Conservation (phyloP, 2,797 vertebrate species). For the Triplophysa bombifrons region DNA sequence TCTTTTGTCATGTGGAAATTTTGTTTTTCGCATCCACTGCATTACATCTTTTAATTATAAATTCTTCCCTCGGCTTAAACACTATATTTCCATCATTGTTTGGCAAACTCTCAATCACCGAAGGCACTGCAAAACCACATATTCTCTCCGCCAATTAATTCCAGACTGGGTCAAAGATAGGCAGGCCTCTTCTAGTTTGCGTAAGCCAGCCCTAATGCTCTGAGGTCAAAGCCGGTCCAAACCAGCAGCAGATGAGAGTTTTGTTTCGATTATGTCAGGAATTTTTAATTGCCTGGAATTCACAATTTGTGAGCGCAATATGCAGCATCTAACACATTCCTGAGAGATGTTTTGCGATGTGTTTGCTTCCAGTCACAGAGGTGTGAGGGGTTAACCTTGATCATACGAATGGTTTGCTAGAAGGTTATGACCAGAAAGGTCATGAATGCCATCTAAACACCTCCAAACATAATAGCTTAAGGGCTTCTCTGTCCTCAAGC, state of each 20-base stretch:
- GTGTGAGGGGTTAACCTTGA: slow-evolving; percentile 65
- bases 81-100: slow-evolving; percentile 56
- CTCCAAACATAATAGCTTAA: slow-evolving; percentile 49
- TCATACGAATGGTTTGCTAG: slow-evolving; percentile 63
- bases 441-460: slow-evolving; percentile 61
- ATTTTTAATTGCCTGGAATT: slow-evolving; percentile 76
- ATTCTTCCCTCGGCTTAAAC: slow-evolving; percentile 36
- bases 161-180: slow-evolving; percentile 64
- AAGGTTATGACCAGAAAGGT: slow-evolving; percentile 62
- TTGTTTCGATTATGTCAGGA: slow-evolving; percentile 67
- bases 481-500: slow-evolving; percentile 63
- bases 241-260: slow-evolving; percentile 58
- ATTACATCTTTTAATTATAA: slow-evolving; percentile 55
- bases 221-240: slow-evolving; percentile 70
- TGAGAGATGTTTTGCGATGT: slow-evolving; percentile 53
- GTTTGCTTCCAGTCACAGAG: slow-evolving; percentile 53
- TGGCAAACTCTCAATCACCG: slow-evolving; percentile 61
- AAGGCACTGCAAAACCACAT: slow-evolving; percentile 55
- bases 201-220: slow-evolving; percentile 63
- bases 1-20: slow-evolving; percentile 38
- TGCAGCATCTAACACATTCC: slow-evolving; percentile 71
- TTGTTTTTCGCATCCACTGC: slow-evolving; percentile 60
- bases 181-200: slow-evolving; percentile 64
- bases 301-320: slow-evolving; percentile 73
- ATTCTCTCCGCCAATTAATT: slow-evolving; percentile 68